phyloP scores from a whole-genome alignment of 2,797 vertebrate genomes.

The Sarcoramphus papa region DNA sequence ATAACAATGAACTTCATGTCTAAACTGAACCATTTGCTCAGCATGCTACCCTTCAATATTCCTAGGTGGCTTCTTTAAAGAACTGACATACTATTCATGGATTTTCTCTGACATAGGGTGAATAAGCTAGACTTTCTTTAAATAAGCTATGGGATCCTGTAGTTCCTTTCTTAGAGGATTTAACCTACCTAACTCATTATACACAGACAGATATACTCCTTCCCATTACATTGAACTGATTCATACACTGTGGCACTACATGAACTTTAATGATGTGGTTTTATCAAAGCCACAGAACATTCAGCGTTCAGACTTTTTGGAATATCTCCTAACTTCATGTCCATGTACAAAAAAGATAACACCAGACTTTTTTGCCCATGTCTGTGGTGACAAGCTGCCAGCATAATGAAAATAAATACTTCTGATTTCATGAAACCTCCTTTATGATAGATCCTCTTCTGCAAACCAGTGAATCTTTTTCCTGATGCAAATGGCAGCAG shows the following conservation, averaged over 20 bases:
- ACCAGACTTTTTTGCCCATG: not conserved
- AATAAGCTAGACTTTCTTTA: not conserved
- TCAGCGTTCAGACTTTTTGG: not conserved
- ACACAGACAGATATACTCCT: not conserved
- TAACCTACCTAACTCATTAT: constrained; percentile 13
- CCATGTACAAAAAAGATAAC: not conserved
- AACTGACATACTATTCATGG: not conserved
- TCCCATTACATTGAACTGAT: not conserved
- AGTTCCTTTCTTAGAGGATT: constrained; percentile 2
- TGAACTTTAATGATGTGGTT: not conserved
- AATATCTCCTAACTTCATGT: not conserved
- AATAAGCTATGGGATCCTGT: not conserved
- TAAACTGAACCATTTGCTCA: constrained; percentile 34
- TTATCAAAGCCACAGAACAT: constrained; percentile 5
- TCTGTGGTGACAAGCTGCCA: not conserved
- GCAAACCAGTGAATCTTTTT: not conserved
- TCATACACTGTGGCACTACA: not conserved
- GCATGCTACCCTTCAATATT: not conserved
- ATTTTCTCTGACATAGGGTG: not conserved
- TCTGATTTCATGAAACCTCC: not conserved
- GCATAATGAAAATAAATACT: not conserved
- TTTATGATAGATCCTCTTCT: not conserved
- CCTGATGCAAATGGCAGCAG: not conserved
- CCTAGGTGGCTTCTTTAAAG: constrained; percentile 20
- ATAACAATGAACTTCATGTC: not conserved